These are phyloP conservation scores for Conchocele bisecta DNA, from an alignment of 2,888 invertebrate genomes.

Conservation along the genomic window DNA sequence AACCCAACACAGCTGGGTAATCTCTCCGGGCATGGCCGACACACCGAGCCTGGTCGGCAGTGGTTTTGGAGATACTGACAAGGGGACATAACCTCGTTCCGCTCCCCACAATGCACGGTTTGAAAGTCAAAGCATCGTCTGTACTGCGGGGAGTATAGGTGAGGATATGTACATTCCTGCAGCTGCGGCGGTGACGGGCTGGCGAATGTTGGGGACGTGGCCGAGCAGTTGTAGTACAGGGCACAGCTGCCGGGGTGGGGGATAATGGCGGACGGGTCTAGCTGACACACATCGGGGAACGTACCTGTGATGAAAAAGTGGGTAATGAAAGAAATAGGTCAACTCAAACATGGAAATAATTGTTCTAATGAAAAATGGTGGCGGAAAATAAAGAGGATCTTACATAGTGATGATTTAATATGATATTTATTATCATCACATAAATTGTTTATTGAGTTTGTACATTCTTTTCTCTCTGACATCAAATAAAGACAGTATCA, in stretches of 20 bases:
- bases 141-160: conserved; percentile 54
- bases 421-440: no score
- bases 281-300: conserved; percentile 43
- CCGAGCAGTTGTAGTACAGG: conserved; percentile 57
- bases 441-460: no score
- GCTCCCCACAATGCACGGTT: conserved; percentile 49
- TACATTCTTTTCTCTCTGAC: no score
- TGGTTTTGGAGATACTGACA: conserved; percentile 54
- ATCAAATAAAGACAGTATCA: no score
- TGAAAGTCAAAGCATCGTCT: conserved; percentile 53
- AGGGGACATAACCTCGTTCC: conserved; percentile 55
- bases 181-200: conserved; percentile 30
- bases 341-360: no score
- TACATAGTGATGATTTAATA: no score
- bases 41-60: conserved; percentile 34
- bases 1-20: conserved; percentile 61
- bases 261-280: conserved; percentile 38
- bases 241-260: conserved; percentile 60
- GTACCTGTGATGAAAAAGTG: no score
- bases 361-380: no score
- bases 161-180: conserved; percentile 57
- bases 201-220: conserved; percentile 38
- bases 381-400: no score
- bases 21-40: conserved; percentile 60
- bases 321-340: no score